These are phyloP conservation scores for Pollimyrus isidori DNA, from an alignment of 2,113 vertebrate species.

Conservation along the genomic window DNA sequence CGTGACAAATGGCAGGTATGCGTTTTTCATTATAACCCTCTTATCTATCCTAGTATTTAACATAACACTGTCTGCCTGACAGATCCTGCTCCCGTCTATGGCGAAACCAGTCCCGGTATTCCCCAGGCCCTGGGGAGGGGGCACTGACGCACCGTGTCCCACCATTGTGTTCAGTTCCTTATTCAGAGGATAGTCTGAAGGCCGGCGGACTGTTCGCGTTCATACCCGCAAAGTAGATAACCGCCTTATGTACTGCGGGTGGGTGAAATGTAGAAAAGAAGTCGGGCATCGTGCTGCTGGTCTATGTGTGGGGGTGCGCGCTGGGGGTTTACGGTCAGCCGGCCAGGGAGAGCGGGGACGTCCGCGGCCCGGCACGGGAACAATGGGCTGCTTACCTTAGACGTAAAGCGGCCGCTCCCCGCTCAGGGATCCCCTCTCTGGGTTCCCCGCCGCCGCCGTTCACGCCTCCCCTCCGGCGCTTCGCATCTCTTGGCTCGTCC, in stretches of 20 bases:
- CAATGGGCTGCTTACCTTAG: constrained; percentile 31
- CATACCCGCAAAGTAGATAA: background rate
- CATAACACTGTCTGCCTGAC: background rate
- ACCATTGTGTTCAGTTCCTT: background rate
- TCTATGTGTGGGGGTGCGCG: background rate
- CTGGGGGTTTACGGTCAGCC: background rate
- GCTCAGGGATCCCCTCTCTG: background rate
- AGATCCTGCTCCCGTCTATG: background rate
- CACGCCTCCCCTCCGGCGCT: background rate
- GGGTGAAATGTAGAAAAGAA: background rate
- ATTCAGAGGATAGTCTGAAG: background rate
- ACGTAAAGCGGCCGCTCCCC: background rate
- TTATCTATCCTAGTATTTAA: background rate
- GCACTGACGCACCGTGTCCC: background rate
- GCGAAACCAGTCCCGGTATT: background rate
- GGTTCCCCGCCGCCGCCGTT: background rate
- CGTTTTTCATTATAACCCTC: background rate
- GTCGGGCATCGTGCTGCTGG: background rate
- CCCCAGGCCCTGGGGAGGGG: background rate
- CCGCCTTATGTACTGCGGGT: background rate
- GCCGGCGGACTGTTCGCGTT: background rate
- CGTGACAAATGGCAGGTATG: background rate
- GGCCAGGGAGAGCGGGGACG: background rate
- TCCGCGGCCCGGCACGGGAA: constrained; percentile 27
- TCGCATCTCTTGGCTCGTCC: background rate